Conservation (phyloP, 2,888 invertebrate species). For the Drosophila nr. perissopoda region DNA sequence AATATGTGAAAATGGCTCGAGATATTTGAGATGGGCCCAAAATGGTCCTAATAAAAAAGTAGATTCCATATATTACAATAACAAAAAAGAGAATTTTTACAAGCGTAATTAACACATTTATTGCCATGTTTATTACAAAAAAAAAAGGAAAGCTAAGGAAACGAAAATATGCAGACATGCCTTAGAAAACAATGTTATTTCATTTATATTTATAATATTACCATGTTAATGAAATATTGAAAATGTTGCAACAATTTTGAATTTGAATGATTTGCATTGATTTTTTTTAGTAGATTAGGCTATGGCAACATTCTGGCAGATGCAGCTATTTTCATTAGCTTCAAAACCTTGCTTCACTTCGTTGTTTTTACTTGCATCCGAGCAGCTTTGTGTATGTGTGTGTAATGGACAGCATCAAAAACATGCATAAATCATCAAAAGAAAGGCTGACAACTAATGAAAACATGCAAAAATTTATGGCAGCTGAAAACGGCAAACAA, state of each 20-base stretch:
- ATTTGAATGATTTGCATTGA: background rate
- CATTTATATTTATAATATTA: background rate
- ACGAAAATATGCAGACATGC: background rate
- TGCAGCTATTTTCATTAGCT: slow-evolving; percentile 66
- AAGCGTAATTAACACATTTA: background rate
- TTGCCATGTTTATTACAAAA: background rate
- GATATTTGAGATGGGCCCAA: background rate
- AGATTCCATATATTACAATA: background rate
- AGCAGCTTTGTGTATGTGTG: background rate
- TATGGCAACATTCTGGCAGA: slow-evolving; percentile 30
- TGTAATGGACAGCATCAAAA: slow-evolving; percentile 60
- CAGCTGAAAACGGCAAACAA: slow-evolving; percentile 48
- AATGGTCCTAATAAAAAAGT: slow-evolving; percentile 16
- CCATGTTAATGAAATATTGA: background rate
- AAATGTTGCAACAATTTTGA: slow-evolving; percentile 2
- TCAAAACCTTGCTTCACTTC: slow-evolving; percentile 65
- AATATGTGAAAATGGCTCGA: slow-evolving; percentile 18
- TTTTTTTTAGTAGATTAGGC: slow-evolving; percentile 7
- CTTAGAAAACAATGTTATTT: background rate
- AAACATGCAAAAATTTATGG: slow-evolving; percentile 78
- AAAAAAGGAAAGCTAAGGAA: background rate
- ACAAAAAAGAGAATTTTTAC: background rate
- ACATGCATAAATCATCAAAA: slow-evolving; percentile 80
- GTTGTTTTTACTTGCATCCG: slow-evolving; percentile 38
- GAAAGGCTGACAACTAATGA: slow-evolving; percentile 78